Conservation (phyloP, 2,888 invertebrate genomes). For the Morpho deidamia region DNA sequence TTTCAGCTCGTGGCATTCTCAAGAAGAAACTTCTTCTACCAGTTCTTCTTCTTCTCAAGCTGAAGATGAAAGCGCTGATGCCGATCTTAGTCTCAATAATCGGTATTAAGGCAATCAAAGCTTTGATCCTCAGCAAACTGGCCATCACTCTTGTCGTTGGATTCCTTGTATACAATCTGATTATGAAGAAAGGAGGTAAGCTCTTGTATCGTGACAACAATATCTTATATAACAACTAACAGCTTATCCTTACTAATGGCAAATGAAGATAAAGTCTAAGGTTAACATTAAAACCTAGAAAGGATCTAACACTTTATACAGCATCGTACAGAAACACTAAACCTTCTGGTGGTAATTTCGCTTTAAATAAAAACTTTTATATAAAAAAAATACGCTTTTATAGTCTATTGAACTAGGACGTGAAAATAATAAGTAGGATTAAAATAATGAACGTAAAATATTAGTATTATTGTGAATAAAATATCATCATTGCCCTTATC, state of each 20-base stretch:
- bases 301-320: no score
- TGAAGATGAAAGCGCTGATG: constrained; percentile 90
- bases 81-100: constrained; percentile 88
- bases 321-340: no score
- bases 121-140: constrained; percentile 89
- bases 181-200: constrained; percentile 86
- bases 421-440: background rate
- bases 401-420: no score
- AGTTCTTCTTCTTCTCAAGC: constrained; percentile 86
- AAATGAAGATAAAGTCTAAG: no score
- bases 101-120: constrained; percentile 90
- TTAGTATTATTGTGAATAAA: no score
- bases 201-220: background rate
- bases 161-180: constrained; percentile 87
- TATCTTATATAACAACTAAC: background rate
- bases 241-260: background rate
- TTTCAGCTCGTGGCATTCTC: constrained; percentile 85
- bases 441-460: no score
- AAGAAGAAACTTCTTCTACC: constrained; percentile 92
- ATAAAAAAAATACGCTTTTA: background rate
- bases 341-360: no score
- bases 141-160: constrained; percentile 89
- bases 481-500: no score
- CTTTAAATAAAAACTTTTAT: background rate
- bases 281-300: no score